Conservation (phyloP, 2,113 vertebrate species). For the Pachycephala philippinensis region DNA sequence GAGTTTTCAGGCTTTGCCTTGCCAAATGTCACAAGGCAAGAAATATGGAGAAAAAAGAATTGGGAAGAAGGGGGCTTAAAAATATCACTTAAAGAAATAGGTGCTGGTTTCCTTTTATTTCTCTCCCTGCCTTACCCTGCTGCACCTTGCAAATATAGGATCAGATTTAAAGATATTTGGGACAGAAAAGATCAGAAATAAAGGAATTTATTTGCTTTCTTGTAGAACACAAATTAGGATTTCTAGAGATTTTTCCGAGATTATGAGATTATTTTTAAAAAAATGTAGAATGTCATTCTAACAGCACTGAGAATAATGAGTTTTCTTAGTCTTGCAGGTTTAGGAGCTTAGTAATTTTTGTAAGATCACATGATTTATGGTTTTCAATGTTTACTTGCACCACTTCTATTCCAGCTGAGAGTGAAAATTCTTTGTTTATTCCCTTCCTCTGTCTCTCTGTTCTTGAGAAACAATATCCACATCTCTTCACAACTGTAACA, state of each 20-base stretch:
- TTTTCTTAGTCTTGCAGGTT: background rate
- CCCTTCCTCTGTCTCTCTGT: background rate
- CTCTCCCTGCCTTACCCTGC: background rate
- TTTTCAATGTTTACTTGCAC: background rate
- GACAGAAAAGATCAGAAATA: background rate
- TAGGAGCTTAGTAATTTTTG: background rate
- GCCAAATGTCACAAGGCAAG: constrained; percentile 17
- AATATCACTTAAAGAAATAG: background rate
- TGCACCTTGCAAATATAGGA: background rate
- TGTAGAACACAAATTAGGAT: background rate
- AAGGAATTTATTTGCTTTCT: background rate
- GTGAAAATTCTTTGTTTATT: background rate
- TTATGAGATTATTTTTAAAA: background rate
- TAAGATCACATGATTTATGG: background rate
- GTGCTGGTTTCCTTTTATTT: background rate
- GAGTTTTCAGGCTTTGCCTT: background rate
- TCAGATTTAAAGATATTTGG: background rate
- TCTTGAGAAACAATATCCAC: background rate
- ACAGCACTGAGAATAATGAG: background rate
- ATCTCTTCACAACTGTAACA: background rate
- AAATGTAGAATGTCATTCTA: background rate
- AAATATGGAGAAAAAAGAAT: background rate
- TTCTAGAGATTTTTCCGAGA: background rate
- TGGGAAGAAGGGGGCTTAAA: constrained; percentile 1
- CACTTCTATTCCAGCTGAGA: background rate